Percentiles rank a stretch among this genome's conserved stretches.
Conservation (phyloP, 2,888 invertebrate species). For the Elegia similella region DNA sequence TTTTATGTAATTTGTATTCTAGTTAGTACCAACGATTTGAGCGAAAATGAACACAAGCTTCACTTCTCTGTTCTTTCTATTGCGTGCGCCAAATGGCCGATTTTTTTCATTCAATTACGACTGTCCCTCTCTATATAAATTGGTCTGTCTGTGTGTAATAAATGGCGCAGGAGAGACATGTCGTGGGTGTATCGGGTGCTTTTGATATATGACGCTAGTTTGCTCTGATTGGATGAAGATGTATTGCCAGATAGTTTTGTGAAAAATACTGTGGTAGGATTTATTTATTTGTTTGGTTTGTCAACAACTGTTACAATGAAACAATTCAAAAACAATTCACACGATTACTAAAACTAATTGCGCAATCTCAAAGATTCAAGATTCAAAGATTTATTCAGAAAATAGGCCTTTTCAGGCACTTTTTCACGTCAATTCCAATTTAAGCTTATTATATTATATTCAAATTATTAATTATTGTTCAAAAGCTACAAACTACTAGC, state of each 20-base stretch:
- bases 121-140: slow-evolving; percentile 73
- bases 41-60: background rate
- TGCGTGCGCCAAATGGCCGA: slow-evolving; percentile 55
- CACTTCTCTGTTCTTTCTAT: background rate
- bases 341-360: too few species aligned
- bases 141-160: slow-evolving; percentile 72
- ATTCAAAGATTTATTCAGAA: too few species aligned
- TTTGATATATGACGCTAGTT: slow-evolving; percentile 53
- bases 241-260: slow-evolving; percentile 7
- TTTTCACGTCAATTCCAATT: too few species aligned
- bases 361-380: too few species aligned
- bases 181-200: slow-evolving; percentile 61
- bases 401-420: too few species aligned
- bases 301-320: too few species aligned
- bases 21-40: background rate
- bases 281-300: too few species aligned
- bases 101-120: slow-evolving; percentile 78
- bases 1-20: too few species aligned
- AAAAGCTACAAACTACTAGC: too few species aligned
- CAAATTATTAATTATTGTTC: too few species aligned
- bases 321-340: too few species aligned
- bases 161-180: slow-evolving; percentile 56
- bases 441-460: too few species aligned
- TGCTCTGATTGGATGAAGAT: slow-evolving; percentile 49
- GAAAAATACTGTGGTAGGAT: background rate